Conservation (phyloP, 2,888 invertebrate species). For the Phortica okadai region DNA sequence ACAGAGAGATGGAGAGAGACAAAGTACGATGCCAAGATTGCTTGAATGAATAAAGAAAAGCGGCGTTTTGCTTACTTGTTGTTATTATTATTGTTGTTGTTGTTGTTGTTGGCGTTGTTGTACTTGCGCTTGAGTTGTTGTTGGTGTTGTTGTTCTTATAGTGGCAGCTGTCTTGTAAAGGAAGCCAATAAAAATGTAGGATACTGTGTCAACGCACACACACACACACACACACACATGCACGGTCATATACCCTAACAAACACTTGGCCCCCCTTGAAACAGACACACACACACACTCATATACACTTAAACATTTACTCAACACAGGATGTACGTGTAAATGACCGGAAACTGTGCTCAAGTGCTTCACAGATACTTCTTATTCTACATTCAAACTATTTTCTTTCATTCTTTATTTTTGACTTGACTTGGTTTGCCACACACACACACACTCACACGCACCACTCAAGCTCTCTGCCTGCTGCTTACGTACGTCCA, state of each 20-base stretch:
- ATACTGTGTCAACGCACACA: constrained; percentile 62
- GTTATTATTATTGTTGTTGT: no score
- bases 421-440: constrained; percentile 34
- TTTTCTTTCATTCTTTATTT: constrained; percentile 34
- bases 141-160: constrained; percentile 11
- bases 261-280: constrained; percentile 35
- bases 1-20: no score
- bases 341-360: constrained; percentile 74
- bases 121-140: not conserved
- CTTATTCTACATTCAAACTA: constrained; percentile 2
- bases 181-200: constrained; percentile 68
- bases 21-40: no score
- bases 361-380: constrained; percentile 54
- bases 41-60: no score
- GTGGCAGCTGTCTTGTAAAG: constrained; percentile 30
- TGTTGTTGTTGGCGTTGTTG: not conserved
- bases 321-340: constrained; percentile 58
- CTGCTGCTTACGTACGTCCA: no score
- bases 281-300: constrained; percentile 41
- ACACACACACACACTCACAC: not conserved
- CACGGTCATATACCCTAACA: constrained; percentile 32
- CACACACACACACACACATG: constrained; percentile 27
- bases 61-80: no score
- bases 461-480: not conserved
- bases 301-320: not conserved